Evolutionary conservation across 2,113 vertebrate genomes (phyloP).

Genomic region (Gallinago jamesoni): DNA sequence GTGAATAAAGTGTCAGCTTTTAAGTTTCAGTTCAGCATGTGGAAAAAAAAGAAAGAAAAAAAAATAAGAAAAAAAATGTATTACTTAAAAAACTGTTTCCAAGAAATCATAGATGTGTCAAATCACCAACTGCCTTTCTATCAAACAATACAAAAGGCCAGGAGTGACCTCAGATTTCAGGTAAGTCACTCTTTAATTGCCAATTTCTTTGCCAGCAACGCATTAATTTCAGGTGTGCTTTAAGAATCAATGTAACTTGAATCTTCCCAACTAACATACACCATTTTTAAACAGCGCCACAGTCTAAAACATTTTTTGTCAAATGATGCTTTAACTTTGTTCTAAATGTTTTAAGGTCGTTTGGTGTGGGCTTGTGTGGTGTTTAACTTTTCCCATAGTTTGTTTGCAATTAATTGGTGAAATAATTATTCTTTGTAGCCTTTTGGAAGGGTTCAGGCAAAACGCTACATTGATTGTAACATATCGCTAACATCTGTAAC

Average conservation of each 20-base stretch:
- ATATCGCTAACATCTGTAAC: neutral
- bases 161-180: conserved; percentile 6
- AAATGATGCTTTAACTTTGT: neutral
- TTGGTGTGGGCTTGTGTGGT: neutral
- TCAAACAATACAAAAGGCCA: neutral
- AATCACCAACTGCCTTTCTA: neutral
- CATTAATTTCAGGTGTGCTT: neutral
- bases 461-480: neutral
- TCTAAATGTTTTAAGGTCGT: neutral
- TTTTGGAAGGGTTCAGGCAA: neutral
- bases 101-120: neutral
- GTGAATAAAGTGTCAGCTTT: neutral
- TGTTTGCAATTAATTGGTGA: neutral
- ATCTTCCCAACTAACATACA: neutral
- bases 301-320: neutral
- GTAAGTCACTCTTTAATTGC: neutral
- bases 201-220: neutral
- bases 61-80: neutral
- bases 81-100: neutral
- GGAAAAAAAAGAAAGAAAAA: neutral
- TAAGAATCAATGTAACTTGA: neutral
- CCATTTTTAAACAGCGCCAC: neutral
- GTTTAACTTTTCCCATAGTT: neutral
- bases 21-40: neutral
- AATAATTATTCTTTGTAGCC: neutral